Base-by-base conservation (phyloP, 2,888 invertebrate genomes). In the Tricholauxania praeusta region DNA sequence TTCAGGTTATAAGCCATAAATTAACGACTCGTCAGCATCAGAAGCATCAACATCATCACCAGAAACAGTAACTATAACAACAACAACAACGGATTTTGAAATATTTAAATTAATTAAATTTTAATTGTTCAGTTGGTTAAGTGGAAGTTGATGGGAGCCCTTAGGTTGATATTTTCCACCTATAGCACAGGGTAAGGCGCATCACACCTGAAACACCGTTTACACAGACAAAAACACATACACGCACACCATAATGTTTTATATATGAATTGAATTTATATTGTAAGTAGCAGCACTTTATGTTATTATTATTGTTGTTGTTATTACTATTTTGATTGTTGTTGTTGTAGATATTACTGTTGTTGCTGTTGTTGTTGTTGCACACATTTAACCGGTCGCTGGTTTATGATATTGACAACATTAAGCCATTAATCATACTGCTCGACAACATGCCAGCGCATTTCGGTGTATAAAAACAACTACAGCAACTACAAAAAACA, bases 381-480 rank as follows among this genome's bases (percentile, higher is more conserved):
- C 17, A 3, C 6, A n/a, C 47, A 62, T 28, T 39, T n/a, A 62
- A 62, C 62, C 15, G n/a, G 62, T 47, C 39, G 15, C 47, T 39
- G 62, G 47, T 39, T 62, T 47, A 62, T 62, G 62, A 62, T 47
- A 47, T 62, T 62, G 47, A 62, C 62, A 62, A 47, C 47, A 62
- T 62, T n/a, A 17, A 39, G 28, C 47, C 47, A 62, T 62, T 62
- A 62, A 62, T 62, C 62, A 62, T 62, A 62, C 39, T 39, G 39
- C 62, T 39, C 47, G 39, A 62, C 62, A 62, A 17, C 39, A 17
- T 17, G 62, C 15, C 62, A 39, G 62, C 39, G 62, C 15, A 12
- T 39, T 39, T 7, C 28, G 62, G 12, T 28, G 3, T 39, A 62
- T 47, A 62, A 62, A 17, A 62, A 62, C 4, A 47, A 62, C 7